Percentiles rank a stretch among this genome's conserved stretches.
Conservation (phyloP, 2,888 invertebrate species). For the Harpalus rubripes region DNA sequence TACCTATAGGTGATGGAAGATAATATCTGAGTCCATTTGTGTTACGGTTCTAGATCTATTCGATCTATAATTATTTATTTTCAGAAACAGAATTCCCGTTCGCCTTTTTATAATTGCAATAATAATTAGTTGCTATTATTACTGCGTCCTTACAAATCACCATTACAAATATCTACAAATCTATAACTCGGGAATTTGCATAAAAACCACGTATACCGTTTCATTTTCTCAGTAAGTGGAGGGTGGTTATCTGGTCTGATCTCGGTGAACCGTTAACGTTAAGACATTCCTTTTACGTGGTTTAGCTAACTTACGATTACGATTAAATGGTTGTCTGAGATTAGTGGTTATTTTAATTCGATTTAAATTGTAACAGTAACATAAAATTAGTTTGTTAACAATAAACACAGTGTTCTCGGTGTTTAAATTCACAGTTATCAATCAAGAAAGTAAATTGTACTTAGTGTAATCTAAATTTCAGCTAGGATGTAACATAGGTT, state of each 20-base stretch:
- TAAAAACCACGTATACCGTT: conserved; percentile 52
- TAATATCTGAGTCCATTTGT: no score
- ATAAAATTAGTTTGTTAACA: background rate
- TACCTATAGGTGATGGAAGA: no score
- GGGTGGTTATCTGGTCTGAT: conserved; percentile 48
- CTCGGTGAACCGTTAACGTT: conserved; percentile 19
- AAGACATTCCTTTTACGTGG: background rate
- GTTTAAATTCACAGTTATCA: no score
- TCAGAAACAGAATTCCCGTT: conserved; percentile 20
- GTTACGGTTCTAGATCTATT: background rate
- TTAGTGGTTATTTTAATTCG: background rate
- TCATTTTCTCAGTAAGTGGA: conserved; percentile 33
- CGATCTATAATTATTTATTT: conserved; percentile 26
- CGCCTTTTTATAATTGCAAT: background rate
- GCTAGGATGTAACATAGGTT: no score
- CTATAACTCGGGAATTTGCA: conserved; percentile 31
- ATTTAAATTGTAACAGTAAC: background rate
- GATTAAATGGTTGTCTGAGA: background rate
- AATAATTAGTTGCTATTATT: conserved; percentile 31
- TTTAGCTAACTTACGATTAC: background rate
- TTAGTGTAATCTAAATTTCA: no score
- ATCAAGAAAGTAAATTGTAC: no score
- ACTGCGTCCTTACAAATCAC: conserved; percentile 23
- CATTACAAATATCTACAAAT: conserved; percentile 22
- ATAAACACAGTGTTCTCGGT: no score